A percentile compares a stretch with the other conserved stretches of the same genome.
Conservation (phyloP, 2,797 vertebrate genomes). For the Scolopax bukidnonensis region DNA sequence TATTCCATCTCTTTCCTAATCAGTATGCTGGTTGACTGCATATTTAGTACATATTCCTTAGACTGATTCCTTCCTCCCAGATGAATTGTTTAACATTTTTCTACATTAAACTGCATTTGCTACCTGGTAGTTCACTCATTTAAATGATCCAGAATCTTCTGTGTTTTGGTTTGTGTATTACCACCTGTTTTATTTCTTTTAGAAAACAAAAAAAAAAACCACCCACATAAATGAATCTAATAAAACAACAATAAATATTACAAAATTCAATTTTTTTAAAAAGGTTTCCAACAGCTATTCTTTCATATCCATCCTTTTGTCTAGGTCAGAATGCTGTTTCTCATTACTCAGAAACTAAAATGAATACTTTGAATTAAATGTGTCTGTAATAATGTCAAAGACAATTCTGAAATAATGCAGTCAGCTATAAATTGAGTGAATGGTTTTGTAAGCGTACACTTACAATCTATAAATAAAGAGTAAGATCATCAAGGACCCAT, state of each 20-base stretch:
- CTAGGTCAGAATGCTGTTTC: not conserved
- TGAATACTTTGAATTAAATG: constrained; percentile 10
- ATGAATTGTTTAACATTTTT: constrained; percentile 62
- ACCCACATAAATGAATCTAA: not conserved
- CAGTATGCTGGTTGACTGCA: constrained; percentile 42
- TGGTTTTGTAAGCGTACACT: constrained; percentile 49
- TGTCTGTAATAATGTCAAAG: constrained; percentile 27
- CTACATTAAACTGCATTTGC: constrained; percentile 47
- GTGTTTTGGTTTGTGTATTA: not conserved
- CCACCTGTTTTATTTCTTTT: not conserved
- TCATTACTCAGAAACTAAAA: constrained; percentile 29
- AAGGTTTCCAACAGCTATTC: not conserved
- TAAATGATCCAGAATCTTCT: constrained; percentile 9
- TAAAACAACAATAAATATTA: not conserved
- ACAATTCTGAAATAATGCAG: constrained; percentile 57
- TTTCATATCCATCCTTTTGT: not conserved
- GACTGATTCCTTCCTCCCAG: constrained; percentile 28
- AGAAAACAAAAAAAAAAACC: not conserved
- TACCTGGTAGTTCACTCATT: not conserved
- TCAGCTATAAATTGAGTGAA: constrained; percentile 59
- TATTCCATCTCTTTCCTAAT: constrained; percentile 42
- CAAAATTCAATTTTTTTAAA: not conserved
- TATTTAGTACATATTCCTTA: constrained; percentile 46
- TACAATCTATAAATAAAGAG: constrained; percentile 59
- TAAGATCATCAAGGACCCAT: constrained; percentile 42